Evolutionary conservation across 2,113 vertebrate genomes (phyloP).

Genomic region (Climacteris rufus): DNA sequence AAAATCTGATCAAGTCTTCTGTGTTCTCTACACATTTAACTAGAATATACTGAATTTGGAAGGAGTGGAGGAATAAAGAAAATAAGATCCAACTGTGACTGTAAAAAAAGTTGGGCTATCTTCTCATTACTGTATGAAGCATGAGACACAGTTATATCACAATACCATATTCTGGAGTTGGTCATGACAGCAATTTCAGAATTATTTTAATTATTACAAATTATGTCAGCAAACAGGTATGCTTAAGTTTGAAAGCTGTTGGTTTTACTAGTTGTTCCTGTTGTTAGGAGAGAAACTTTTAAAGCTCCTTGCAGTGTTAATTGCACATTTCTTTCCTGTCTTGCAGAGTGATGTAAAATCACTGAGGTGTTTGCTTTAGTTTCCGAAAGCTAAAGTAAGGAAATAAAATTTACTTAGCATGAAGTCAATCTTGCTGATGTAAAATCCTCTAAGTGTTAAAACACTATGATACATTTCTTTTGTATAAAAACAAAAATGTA

Average conservation of each 20-base stretch:
- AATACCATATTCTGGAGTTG: background rate
- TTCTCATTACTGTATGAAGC: background rate
- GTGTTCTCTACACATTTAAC: background rate
- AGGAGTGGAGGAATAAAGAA: background rate
- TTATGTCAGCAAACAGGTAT: conserved; percentile 1
- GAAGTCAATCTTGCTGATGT: conserved; percentile 46
- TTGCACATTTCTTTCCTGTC: conserved; percentile 62
- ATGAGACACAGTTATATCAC: background rate
- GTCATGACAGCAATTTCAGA: background rate
- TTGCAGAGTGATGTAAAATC: conserved; percentile 70
- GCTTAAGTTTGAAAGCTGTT: background rate
- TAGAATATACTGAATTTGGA: background rate
- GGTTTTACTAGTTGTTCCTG: conserved; percentile 45
- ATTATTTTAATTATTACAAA: conserved; percentile 16
- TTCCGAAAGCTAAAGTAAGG: conserved; percentile 65
- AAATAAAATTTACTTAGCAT: conserved; percentile 72
- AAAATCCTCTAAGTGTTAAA: conserved; percentile 44
- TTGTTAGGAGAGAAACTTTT: conserved; percentile 47
- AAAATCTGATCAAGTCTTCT: background rate
- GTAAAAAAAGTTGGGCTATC: background rate
- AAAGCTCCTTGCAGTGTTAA: conserved; percentile 55
- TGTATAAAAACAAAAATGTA: background rate
- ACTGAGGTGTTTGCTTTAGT: conserved; percentile 69
- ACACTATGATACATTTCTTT: background rate
- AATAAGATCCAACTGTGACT: background rate